Percentiles rank a stretch among this genome's conserved stretches.
These are phyloP conservation scores for Scolopax mira DNA, from an alignment of 2,113 vertebrate genomes.

Conservation along the genomic window DNA sequence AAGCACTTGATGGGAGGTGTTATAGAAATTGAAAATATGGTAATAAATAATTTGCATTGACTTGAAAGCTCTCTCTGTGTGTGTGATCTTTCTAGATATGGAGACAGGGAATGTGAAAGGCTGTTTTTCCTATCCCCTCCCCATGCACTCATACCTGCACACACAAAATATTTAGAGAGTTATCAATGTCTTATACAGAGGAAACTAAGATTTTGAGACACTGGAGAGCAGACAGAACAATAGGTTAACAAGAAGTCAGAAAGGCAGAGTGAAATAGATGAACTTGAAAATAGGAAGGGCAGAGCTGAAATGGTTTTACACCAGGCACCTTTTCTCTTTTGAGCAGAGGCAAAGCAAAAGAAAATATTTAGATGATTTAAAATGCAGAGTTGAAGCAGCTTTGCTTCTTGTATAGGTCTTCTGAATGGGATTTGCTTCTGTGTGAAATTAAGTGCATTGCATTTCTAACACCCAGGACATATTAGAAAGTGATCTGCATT, in stretches of 20 bases:
- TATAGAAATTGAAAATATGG: background rate
- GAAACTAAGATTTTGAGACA: background rate
- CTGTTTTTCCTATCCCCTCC: background rate
- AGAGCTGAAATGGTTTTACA: background rate
- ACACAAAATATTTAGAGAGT: background rate
- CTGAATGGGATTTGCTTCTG: conserved; percentile 57
- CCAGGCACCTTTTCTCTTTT: background rate
- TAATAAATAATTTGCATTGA: background rate
- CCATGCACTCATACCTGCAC: background rate
- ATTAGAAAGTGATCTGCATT: conserved; percentile 51
- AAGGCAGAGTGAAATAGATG: background rate
- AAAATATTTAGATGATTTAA: conserved; percentile 34
- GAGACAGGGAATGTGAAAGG: background rate
- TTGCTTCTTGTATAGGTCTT: conserved; percentile 18
- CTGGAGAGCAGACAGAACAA: background rate
- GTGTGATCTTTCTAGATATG: background rate
- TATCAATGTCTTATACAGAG: background rate
- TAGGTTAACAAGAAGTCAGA: background rate
- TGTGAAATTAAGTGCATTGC: conserved; percentile 59
- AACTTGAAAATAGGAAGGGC: background rate
- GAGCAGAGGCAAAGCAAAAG: background rate
- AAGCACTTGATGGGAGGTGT: background rate
- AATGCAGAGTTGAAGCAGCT: conserved; percentile 7
- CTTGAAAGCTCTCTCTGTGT: background rate
- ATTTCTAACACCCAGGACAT: conserved; percentile 32